Evolutionary conservation across 2,113 vertebrate genomes (phyloP), one percentile per base, ranked within the genome.

Genomic region (Sarotherodon lohbergeri): DNA sequence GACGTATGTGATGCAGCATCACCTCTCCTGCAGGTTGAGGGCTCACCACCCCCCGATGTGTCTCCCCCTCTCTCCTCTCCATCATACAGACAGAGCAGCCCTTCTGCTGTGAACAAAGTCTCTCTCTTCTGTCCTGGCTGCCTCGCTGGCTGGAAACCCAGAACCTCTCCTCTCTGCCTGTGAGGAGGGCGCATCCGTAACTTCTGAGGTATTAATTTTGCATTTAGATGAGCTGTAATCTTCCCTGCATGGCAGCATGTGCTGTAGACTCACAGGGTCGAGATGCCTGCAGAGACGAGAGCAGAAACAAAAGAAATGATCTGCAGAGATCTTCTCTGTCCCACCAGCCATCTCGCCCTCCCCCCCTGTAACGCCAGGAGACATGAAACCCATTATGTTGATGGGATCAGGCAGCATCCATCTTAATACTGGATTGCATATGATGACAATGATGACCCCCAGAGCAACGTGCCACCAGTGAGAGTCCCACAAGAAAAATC

Each of bases 331-430:
- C 71, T 87, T 36, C 81, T 9, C 83, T 17, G 63, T 29, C 81
- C 84, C 61, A 27, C 22, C 79, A 10, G 22, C 43, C 24, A 7
- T 17, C 50, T 50, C 24, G 17, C 56, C 71, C 17, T 1, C 7
- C n/a, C 5, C 16, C 41, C 2, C 41, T 1, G 7, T 2, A 78
- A 82, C 19, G 89, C 89, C 89, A 91, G 86, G 9, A 93, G 90
- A 87, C 85, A 92, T 91, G 88, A 92, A 90, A 93, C 71, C 93
- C 87, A 91, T 93, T 92, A 93, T 92, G 80, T 41, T 93, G 91
- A 95, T 93, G 88, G 89, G 82, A 93, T 90, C 86, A 56, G 90
- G 92, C 92, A 95, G 92, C 88, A 88, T 89, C 89, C 85, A 83
- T 93, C 92, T 91, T 91, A 85, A 87, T 85, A 36, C 52, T 84